Conservation (phyloP, 2,797 vertebrate species). For the Tragopan temminckii region DNA sequence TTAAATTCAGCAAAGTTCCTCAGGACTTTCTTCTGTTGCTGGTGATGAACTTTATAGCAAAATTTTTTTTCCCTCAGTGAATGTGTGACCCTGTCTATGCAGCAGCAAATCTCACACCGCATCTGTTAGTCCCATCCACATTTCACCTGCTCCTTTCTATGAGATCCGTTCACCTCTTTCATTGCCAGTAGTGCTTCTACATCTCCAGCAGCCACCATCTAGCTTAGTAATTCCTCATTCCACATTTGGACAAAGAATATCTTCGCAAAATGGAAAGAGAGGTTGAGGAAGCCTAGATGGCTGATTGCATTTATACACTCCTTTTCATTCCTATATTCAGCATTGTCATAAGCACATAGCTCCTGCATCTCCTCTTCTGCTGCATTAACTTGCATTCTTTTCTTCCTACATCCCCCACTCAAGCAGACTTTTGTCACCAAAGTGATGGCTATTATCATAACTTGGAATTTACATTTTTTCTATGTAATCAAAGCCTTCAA, state of each 20-base stretch:
- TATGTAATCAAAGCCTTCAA: slow-evolving; percentile 62
- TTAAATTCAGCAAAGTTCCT: not conserved
- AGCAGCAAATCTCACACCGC: not conserved
- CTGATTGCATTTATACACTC: slow-evolving; percentile 41
- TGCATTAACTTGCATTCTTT: slow-evolving; percentile 58
- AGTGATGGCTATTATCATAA: slow-evolving; percentile 42
- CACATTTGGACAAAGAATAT: not conserved
- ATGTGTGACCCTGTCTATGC: not conserved
- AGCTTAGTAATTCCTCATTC: not conserved
- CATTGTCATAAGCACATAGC: slow-evolving; percentile 14
- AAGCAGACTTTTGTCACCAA: slow-evolving; percentile 49
- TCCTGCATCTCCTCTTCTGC: slow-evolving; percentile 38
- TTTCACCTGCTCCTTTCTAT: not conserved
- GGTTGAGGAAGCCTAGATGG: slow-evolving; percentile 17
- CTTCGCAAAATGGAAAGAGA: not conserved
- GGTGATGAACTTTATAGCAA: not conserved
- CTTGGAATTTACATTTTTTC: slow-evolving; percentile 64
- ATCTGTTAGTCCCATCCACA: not conserved
- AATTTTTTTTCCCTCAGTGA: rapidly evolving
- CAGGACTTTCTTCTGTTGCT: not conserved
- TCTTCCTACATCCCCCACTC: not conserved
- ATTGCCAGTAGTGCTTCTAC: not conserved
- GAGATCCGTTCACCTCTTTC: not conserved
- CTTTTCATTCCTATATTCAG: slow-evolving; percentile 1
- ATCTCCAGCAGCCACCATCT: not conserved